Percentiles rank a stretch among this genome's conserved stretches.
These are phyloP conservation scores for Timema podura DNA, from an alignment of 2,888 invertebrate genomes.

Conservation along the genomic window DNA sequence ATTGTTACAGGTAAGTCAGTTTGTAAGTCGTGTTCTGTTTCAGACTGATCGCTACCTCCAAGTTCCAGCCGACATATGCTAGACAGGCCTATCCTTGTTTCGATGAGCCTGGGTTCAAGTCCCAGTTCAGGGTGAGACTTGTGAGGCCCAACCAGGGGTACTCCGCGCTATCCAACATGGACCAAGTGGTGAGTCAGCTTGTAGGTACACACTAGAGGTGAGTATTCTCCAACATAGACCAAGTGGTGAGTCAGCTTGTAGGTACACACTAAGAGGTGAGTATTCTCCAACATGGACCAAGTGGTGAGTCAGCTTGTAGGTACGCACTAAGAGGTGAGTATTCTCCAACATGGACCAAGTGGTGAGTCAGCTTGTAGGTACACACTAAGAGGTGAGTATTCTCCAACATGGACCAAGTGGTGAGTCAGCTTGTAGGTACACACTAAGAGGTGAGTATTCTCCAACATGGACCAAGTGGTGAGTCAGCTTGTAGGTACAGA, in stretches of 20 bases:
- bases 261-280: too few relatives aligned
- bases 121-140: slow-evolving; percentile 73
- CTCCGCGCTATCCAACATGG: slow-evolving; percentile 84
- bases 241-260: slow-evolving; percentile 1
- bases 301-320: neutral
- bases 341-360: slow-evolving; percentile 1
- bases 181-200: slow-evolving; percentile 40
- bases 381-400: neutral
- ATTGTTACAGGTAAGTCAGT: too few relatives aligned
- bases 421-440: too few relatives aligned
- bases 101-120: slow-evolving; percentile 90
- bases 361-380: too few relatives aligned
- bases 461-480: slow-evolving; percentile 1
- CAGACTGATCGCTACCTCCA: slow-evolving; percentile 81
- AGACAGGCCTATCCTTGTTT: slow-evolving; percentile 92
- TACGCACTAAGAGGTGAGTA: neutral
- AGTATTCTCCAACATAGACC: neutral
- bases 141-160: slow-evolving; percentile 66
- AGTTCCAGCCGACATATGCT: slow-evolving; percentile 94
- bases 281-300: neutral
- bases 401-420: neutral
- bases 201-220: too few relatives aligned
- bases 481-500: too few relatives aligned
- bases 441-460: neutral
- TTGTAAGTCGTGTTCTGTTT: slow-evolving; percentile 38